A percentile compares a stretch with the other conserved stretches of the same genome.
Evolutionary conservation across 2,888 invertebrate genomes (phyloP).

Genomic region (Conus canariensis): DNA sequence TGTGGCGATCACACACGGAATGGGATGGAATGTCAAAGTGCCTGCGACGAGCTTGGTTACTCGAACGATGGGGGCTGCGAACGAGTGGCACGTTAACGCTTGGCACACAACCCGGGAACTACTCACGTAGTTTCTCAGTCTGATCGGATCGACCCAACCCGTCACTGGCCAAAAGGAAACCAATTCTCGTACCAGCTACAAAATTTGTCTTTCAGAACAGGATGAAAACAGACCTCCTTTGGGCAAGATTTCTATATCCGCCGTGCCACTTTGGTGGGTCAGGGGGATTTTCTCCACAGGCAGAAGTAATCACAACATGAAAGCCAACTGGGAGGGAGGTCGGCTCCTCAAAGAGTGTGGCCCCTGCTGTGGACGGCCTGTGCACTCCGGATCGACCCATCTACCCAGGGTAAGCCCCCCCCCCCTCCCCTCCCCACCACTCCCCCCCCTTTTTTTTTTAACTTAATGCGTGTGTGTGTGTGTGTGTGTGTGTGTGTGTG

Average conservation of each 20-base stretch:
- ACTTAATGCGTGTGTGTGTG: too few relatives aligned
- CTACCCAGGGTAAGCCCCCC: not conserved
- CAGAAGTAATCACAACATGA: not conserved
- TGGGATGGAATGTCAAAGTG: too few relatives aligned
- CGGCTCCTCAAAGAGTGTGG: not conserved
- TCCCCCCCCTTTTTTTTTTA: too few relatives aligned
- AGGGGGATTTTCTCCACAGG: not conserved
- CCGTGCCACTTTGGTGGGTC: not conserved
- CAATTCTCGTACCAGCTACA: not conserved
- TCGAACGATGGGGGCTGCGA: too few relatives aligned
- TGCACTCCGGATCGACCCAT: not conserved
- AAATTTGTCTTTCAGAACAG: conserved; percentile 16
- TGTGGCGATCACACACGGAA: too few relatives aligned
- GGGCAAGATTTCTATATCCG: not conserved
- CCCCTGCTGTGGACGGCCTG: not conserved
- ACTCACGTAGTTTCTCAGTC: too few relatives aligned
- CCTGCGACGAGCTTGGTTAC: too few relatives aligned
- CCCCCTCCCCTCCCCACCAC: too few relatives aligned
- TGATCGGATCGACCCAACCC: not conserved
- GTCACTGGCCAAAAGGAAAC: not conserved
- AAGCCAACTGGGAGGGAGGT: not conserved
- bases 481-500: too few relatives aligned
- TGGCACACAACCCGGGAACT: too few relatives aligned
- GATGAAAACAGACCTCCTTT: conserved; percentile 17
- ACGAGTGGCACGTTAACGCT: too few relatives aligned